These are phyloP conservation scores for Brachionichthys hirsutus DNA, from an alignment of 2,113 vertebrate genomes.

Conservation along the genomic window DNA sequence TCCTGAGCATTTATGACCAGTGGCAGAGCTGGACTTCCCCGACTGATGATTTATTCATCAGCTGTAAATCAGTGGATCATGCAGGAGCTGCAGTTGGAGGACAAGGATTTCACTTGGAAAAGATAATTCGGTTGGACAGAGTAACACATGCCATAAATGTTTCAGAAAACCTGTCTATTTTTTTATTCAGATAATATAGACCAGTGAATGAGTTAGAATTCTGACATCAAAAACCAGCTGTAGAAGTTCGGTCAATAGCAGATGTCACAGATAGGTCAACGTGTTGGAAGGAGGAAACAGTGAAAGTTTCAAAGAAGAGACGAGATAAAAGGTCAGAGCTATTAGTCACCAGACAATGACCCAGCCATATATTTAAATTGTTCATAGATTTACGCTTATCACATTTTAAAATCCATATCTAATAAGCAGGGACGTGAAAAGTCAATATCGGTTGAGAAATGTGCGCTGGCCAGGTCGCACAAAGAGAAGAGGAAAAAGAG, in stretches of 20 bases:
- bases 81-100: neutral
- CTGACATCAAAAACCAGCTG: too few relatives aligned
- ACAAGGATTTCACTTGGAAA: too few relatives aligned
- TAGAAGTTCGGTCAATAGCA: too few relatives aligned
- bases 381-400: slow-evolving; percentile 20
- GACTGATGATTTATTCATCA: slow-evolving; percentile 5
- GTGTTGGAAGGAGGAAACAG: too few relatives aligned
- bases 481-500: neutral
- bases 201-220: too few relatives aligned
- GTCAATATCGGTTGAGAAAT: slow-evolving; percentile 31
- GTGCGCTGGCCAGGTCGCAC: neutral
- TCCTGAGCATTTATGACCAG: slow-evolving; percentile 13
- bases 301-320: slow-evolving; percentile 14
- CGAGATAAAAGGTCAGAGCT: slow-evolving; percentile 18
- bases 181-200: too few relatives aligned
- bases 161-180: too few relatives aligned
- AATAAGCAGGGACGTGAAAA: slow-evolving; percentile 21
- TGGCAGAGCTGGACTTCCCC: neutral
- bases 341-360: slow-evolving; percentile 8
- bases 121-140: neutral
- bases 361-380: slow-evolving; percentile 23
- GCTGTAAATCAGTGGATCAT: neutral
- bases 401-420: slow-evolving; percentile 12
- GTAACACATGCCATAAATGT: too few relatives aligned
- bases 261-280: too few relatives aligned